Percentiles rank a stretch among this genome's conserved stretches.
Evolutionary conservation across 2,797 vertebrate species (phyloP).

Genomic region (Micropoecilia bifurca): DNA sequence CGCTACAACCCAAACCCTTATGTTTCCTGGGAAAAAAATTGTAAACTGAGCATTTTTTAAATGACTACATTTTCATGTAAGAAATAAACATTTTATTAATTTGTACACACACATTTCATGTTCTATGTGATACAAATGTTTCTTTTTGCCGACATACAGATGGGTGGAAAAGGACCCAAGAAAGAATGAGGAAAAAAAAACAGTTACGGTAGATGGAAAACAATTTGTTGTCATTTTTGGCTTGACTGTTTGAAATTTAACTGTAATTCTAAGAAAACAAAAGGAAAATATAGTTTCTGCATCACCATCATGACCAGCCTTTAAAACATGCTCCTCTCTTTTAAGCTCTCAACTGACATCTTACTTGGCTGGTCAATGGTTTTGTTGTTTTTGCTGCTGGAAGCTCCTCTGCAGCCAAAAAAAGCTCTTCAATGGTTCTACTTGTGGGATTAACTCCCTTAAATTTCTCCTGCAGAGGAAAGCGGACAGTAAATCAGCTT

Average conservation of each 20-base stretch:
- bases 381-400: slow-evolving; percentile 1
- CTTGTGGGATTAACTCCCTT: not conserved
- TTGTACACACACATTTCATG: not conserved
- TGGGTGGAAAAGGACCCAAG: not conserved
- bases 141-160: not conserved
- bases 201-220: not conserved
- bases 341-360: not conserved
- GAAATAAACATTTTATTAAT: not conserved
- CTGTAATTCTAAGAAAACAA: not conserved
- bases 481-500: not conserved
- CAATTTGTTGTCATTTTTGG: not conserved
- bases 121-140: not conserved
- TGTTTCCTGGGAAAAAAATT: too few relatives aligned
- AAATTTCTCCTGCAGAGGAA: not conserved
- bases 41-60: too few relatives aligned
- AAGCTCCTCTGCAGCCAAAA: not conserved
- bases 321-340: not conserved
- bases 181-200: not conserved
- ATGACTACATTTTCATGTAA: not conserved
- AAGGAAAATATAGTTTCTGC: not conserved
- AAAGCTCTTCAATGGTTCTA: not conserved
- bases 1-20: too few relatives aligned
- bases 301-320: not conserved
- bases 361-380: not conserved
- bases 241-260: not conserved